Evolutionary conservation across 2,797 vertebrate genomes (phyloP).

Genomic region (Cirrhinus molitorella): DNA sequence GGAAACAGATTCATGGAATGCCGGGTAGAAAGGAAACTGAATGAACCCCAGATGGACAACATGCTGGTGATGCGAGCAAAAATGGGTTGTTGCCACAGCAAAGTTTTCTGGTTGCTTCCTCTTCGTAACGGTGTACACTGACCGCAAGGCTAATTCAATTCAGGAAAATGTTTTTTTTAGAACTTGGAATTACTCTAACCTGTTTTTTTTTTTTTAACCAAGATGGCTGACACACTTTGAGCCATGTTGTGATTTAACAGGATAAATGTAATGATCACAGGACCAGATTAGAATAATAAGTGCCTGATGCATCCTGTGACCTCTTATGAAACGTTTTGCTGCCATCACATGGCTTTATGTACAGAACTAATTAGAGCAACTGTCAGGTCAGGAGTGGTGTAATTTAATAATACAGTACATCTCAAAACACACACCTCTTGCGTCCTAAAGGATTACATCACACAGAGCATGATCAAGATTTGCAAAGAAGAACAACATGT

Average conservation of each 20-base stretch:
- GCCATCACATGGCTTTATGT: conserved; percentile 28
- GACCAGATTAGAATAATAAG: conserved; percentile 13
- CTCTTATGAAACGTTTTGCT: background rate
- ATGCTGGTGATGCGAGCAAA: conserved; percentile 32
- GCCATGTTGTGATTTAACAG: conserved; percentile 11
- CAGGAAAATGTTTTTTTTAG: background rate
- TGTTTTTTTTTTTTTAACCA: background rate
- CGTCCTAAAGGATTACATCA: conserved; percentile 30
- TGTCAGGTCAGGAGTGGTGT: conserved; percentile 37
- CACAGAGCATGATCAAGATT: background rate
- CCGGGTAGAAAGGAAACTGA: conserved; percentile 41
- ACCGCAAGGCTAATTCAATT: background rate
- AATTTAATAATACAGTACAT: conserved; percentile 42
- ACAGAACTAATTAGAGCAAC: conserved; percentile 11
- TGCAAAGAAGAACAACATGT: background rate
- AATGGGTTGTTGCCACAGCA: conserved; percentile 50
- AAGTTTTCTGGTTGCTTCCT: conserved; percentile 43
- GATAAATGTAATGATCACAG: conserved; percentile 36
- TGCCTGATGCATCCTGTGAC: conserved; percentile 32
- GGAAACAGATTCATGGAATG: conserved; percentile 41
- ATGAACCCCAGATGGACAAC: conserved; percentile 31
- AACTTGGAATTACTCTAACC: background rate
- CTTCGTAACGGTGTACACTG: background rate
- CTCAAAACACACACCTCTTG: conserved; percentile 20
- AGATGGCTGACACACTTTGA: background rate